Conservation (phyloP, 1,140 invertebrate genomes). For the Pseudomyrmex pallidus region DNA sequence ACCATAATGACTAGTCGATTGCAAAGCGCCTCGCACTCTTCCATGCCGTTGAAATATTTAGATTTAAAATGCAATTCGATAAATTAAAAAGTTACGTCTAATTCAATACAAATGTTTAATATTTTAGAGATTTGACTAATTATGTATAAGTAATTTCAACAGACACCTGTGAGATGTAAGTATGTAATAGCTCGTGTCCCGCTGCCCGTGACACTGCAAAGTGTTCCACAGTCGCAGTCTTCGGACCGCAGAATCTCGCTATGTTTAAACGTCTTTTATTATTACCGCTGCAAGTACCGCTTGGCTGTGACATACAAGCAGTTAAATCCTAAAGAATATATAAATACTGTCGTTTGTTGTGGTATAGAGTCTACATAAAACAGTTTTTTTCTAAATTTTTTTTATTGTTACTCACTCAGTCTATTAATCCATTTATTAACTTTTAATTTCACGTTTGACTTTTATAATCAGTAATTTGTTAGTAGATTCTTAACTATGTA, state of each 20-base stretch:
- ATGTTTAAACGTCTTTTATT: constrained; percentile 98
- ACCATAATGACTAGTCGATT: constrained; percentile 95
- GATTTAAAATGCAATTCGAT: constrained; percentile 7
- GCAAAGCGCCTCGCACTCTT: constrained; percentile 96
- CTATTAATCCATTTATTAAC: constrained; percentile 85
- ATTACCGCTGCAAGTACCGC: constrained; percentile 92
- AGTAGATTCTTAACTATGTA: too few relatives aligned
- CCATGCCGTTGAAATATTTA: constrained; percentile 88
- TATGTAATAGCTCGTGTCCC: constrained; percentile 90
- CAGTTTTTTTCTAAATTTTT: neutral
- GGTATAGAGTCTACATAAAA: neutral
- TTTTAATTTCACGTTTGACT: constrained; percentile 83
- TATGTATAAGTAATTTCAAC: neutral
- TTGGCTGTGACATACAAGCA: constrained; percentile 82
- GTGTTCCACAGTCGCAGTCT: constrained; percentile 92
- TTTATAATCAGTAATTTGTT: too few relatives aligned
- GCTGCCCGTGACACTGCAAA: constrained; percentile 87
- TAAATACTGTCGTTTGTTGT: neutral
- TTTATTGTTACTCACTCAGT: constrained; percentile 78
- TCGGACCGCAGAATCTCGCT: constrained; percentile 94
- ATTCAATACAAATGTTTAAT: constrained; percentile 3
- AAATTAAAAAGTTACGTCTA: constrained; percentile 1
- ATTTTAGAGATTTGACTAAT: neutral
- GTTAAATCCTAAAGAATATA: constrained; percentile 77
- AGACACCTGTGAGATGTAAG: constrained; percentile 91